Percentiles rank a stretch among this genome's conserved stretches.
Evolutionary conservation across 2,888 invertebrate genomes (phyloP).

Genomic region (Liopterus haemorrhoidalis): DNA sequence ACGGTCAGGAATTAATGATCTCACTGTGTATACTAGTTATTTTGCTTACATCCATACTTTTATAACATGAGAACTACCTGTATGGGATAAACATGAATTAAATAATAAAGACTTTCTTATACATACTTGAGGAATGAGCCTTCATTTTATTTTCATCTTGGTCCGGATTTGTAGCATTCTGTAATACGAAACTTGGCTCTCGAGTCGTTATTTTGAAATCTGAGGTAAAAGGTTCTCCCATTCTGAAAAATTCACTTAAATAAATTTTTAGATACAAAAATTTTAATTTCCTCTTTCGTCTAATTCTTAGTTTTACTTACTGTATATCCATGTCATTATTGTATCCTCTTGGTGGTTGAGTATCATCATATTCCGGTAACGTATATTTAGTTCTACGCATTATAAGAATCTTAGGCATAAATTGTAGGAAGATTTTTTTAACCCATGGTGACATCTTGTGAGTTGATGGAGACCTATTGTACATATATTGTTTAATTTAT

Average conservation of each 20-base stretch:
- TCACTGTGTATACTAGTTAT: no score
- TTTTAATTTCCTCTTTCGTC: conserved; percentile 1
- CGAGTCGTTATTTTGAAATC: conserved; percentile 46
- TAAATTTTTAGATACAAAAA: neutral
- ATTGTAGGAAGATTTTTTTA: conserved; percentile 80
- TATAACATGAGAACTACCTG: no score
- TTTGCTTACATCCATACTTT: no score
- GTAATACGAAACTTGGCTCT: conserved; percentile 44
- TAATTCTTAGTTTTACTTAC: no score
- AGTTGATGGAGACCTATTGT: conserved; percentile 76
- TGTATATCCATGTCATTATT: conserved; percentile 78
- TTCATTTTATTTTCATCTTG: conserved; percentile 44
- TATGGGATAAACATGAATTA: no score
- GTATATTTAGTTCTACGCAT: conserved; percentile 87
- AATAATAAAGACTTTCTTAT: no score
- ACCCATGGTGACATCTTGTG: conserved; percentile 92
- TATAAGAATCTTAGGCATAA: conserved; percentile 85
- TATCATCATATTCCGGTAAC: conserved; percentile 76
- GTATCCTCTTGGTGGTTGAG: conserved; percentile 71
- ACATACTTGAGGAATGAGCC: conserved; percentile 47
- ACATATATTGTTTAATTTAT: no score
- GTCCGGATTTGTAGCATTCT: conserved; percentile 38
- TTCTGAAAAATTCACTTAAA: conserved; percentile 24
- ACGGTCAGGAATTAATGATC: no score
- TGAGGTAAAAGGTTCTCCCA: conserved; percentile 45